Evolutionary conservation across 2,113 vertebrate species (phyloP).

Genomic region (Podocnemis expansa): DNA sequence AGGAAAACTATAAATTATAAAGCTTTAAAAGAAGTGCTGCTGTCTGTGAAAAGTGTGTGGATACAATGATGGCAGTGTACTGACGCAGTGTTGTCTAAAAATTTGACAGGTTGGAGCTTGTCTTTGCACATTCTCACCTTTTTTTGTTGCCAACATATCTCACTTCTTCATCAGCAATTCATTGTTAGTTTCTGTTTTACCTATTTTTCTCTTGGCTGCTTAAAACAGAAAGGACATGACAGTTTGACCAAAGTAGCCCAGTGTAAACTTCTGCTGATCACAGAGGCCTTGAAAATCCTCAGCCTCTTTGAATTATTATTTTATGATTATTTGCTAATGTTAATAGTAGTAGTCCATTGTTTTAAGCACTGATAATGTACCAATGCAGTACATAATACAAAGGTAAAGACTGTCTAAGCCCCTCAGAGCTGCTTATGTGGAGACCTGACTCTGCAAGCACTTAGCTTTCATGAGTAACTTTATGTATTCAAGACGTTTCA

Average conservation of each 20-base stretch:
- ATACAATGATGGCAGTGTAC: conserved; percentile 36
- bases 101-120: conserved; percentile 44
- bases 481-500: neutral
- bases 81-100: conserved; percentile 14
- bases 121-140: conserved; percentile 9
- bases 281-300: neutral
- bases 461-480: neutral
- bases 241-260: neutral
- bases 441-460: neutral
- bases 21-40: conserved; percentile 36
- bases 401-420: neutral
- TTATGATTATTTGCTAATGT: neutral
- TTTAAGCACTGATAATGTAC: neutral
- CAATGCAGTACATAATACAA: neutral
- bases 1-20: conserved; percentile 7
- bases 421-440: neutral
- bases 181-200: conserved; percentile 16
- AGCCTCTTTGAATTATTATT: neutral
- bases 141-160: accelerated
- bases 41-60: conserved; percentile 18
- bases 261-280: neutral
- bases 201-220: neutral
- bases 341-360: neutral
- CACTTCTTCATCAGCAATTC: neutral
- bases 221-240: conserved; percentile 1